Percentiles rank a stretch among this genome's conserved stretches.
phyloP scores from a whole-genome alignment of 2,888 invertebrate genomes.

The Campaea margaritaria region DNA sequence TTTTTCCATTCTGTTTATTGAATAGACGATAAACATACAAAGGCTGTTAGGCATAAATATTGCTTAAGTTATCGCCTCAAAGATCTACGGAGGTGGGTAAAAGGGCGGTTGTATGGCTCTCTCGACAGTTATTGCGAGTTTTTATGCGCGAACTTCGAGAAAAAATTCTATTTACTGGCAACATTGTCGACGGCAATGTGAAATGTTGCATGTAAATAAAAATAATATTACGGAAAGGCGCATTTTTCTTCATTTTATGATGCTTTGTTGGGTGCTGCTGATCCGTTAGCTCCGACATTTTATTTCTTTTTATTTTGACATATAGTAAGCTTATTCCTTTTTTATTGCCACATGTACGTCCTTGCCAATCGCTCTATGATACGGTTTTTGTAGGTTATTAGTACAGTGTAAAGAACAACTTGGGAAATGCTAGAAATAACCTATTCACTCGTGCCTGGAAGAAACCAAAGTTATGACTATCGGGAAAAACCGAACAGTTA shows the following conservation, averaged over 20 bases:
- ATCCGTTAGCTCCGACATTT: not conserved
- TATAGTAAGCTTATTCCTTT: too few relatives aligned
- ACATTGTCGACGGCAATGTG: conserved; percentile 62
- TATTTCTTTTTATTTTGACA: too few relatives aligned
- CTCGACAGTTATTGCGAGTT: conserved; percentile 72
- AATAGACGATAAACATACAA: conserved; percentile 67
- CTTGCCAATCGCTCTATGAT: too few relatives aligned
- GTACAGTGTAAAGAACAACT: too few relatives aligned
- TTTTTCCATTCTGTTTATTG: conserved; percentile 58
- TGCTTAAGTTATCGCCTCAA: conserved; percentile 63
- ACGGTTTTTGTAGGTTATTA: too few relatives aligned
- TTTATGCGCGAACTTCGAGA: conserved; percentile 68
- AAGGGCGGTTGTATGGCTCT: conserved; percentile 60
- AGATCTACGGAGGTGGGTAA: conserved; percentile 62
- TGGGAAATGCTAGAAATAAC: too few relatives aligned
- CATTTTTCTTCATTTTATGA: conserved; percentile 29
- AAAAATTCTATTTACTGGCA: conserved; percentile 68
- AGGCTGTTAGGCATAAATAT: conserved; percentile 68
- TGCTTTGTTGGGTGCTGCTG: conserved; percentile 18
- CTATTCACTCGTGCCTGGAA: too few relatives aligned
- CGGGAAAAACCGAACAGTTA: too few relatives aligned
- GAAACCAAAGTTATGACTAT: too few relatives aligned
- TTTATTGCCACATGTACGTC: too few relatives aligned
- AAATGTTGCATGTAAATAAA: conserved; percentile 53
- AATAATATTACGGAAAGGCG: conserved; percentile 32